Percentiles rank a stretch among this genome's conserved stretches.
Conservation (phyloP, 2,797 vertebrate genomes). For the Mormyrops boulengeri region DNA sequence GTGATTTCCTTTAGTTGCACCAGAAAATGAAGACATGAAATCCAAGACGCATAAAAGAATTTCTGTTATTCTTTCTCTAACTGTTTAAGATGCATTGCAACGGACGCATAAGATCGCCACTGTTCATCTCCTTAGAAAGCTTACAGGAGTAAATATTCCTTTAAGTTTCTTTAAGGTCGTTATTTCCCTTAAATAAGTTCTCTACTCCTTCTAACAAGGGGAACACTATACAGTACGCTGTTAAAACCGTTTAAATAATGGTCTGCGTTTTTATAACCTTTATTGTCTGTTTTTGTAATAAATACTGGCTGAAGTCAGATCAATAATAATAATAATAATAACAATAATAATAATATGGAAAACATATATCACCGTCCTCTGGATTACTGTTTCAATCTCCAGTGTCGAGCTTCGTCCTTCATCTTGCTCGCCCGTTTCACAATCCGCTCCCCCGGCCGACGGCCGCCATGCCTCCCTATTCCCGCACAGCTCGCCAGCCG, state of each 20-base stretch:
- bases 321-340: slow-evolving; percentile 48
- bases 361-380: slow-evolving; percentile 40
- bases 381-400: slow-evolving; percentile 40
- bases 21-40: neutral
- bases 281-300: slow-evolving; percentile 46
- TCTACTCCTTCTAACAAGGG: slow-evolving; percentile 5
- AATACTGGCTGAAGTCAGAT: slow-evolving; percentile 54
- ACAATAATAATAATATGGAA: slow-evolving; percentile 21
- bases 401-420: slow-evolving; percentile 45
- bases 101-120: neutral
- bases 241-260: slow-evolving; percentile 13
- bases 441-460: slow-evolving; percentile 42
- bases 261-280: neutral
- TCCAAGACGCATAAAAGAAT: neutral
- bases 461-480: slow-evolving; percentile 36
- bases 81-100: neutral
- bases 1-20: neutral
- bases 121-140: neutral
- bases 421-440: slow-evolving; percentile 61
- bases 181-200: slow-evolving; percentile 7
- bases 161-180: neutral
- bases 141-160: neutral
- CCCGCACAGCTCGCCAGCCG: slow-evolving; percentile 32
- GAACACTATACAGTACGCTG: slow-evolving; percentile 5
- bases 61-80: neutral